These are phyloP conservation scores for Eulemur rufifrons DNA, from an alignment of 2,113 vertebrate species.

Conservation along the genomic window DNA sequence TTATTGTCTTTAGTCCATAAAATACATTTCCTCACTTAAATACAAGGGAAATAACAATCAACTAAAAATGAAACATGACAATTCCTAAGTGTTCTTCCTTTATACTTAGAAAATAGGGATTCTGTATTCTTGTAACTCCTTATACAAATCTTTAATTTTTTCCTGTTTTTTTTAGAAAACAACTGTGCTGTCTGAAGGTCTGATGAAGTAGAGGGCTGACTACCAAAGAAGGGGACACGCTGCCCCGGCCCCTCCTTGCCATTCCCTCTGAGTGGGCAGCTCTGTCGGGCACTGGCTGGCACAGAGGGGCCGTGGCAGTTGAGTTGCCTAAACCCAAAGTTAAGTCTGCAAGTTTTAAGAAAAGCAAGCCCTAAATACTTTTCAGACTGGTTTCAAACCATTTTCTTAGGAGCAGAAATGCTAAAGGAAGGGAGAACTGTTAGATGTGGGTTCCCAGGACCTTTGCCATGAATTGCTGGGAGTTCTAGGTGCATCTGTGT, in stretches of 20 bases:
- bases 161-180: neutral
- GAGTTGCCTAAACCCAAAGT: neutral
- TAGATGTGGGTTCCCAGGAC: neutral
- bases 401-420: neutral
- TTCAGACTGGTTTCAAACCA: neutral
- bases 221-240: rapidly evolving
- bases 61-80: neutral
- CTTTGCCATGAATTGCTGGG: neutral
- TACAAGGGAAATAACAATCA: neutral
- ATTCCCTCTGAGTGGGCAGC: too few relatives aligned
- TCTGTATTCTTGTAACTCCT: neutral
- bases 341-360: neutral
- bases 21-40: neutral
- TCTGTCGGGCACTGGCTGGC: rapidly evolving
- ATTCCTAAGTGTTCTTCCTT: neutral
- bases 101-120: neutral
- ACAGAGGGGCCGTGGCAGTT: neutral
- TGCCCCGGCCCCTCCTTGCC: rapidly evolving
- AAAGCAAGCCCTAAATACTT: neutral
- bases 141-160: neutral
- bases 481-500: rapidly evolving
- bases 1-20: neutral
- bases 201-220: neutral
- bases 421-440: neutral
- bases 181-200: neutral